Conservation (phyloP, 2,113 vertebrate species). For the Hydrochoerus hydrochaeris region DNA sequence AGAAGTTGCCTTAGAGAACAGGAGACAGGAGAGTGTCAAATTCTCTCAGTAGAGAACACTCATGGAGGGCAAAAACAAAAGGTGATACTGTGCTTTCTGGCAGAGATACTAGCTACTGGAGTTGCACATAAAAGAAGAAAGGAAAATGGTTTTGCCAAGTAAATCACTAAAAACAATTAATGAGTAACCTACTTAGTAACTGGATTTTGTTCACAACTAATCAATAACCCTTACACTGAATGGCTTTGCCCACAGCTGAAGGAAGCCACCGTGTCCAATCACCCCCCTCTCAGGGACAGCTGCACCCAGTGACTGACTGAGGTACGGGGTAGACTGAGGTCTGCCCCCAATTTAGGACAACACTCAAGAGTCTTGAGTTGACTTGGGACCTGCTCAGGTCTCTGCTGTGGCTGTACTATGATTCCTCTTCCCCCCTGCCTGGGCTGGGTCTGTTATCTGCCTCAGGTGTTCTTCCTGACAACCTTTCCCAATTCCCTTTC, state of each 20-base stretch:
- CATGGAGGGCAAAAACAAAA: background rate
- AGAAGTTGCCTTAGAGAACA: background rate
- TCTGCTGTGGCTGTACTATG: background rate
- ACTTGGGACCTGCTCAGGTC: background rate
- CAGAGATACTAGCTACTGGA: background rate
- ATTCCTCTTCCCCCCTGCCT: background rate
- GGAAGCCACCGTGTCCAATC: background rate
- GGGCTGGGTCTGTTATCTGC: background rate
- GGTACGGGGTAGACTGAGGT: background rate
- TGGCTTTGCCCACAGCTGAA: background rate
- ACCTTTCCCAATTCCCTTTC: background rate
- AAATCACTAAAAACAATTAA: constrained; percentile 26
- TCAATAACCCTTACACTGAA: background rate
- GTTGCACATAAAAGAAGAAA: background rate
- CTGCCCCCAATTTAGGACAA: background rate
- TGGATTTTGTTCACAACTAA: background rate
- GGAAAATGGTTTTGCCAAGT: background rate
- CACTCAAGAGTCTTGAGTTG: background rate
- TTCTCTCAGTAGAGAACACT: background rate
- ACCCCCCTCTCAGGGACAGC: background rate
- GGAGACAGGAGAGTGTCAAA: background rate
- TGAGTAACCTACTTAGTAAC: background rate
- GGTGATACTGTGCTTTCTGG: background rate
- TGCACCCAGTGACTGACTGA: background rate
- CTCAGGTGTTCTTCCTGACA: background rate